Evolutionary conservation across 2,888 invertebrate genomes (phyloP).

Genomic region (Lasioglossum malachurum): DNA sequence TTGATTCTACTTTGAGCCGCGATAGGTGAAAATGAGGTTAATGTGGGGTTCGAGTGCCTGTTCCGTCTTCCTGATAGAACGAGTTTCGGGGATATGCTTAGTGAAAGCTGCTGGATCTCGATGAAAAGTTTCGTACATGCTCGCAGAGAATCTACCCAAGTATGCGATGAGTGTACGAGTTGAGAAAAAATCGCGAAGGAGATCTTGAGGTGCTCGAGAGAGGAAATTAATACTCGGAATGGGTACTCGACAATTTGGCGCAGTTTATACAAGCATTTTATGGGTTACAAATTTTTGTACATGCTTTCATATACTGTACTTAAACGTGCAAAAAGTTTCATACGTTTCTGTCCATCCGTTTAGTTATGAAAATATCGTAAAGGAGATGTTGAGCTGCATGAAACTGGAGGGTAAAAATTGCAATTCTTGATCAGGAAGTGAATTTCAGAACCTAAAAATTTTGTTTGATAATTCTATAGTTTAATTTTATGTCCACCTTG

Average conservation of each 20-base stretch:
- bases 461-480: neutral
- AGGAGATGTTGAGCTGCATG: too few relatives aligned
- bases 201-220: neutral
- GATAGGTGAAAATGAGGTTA: neutral
- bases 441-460: too few relatives aligned
- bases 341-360: fast-evolving
- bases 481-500: neutral
- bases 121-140: neutral
- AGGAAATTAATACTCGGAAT: too few relatives aligned
- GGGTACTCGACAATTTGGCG: too few relatives aligned
- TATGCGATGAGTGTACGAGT: neutral
- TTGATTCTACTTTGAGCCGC: neutral
- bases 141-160: neutral
- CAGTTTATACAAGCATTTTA: too few relatives aligned
- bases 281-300: neutral
- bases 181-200: neutral
- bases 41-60: neutral
- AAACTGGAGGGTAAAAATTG: too few relatives aligned
- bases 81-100: neutral
- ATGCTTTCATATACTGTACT: neutral
- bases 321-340: neutral
- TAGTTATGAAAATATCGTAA: neutral
- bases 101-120: neutral
- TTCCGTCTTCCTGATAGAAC: neutral
- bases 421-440: neutral